Base-by-base conservation (phyloP, 2,113 vertebrate genomes). In the Eublepharis macularius region DNA sequence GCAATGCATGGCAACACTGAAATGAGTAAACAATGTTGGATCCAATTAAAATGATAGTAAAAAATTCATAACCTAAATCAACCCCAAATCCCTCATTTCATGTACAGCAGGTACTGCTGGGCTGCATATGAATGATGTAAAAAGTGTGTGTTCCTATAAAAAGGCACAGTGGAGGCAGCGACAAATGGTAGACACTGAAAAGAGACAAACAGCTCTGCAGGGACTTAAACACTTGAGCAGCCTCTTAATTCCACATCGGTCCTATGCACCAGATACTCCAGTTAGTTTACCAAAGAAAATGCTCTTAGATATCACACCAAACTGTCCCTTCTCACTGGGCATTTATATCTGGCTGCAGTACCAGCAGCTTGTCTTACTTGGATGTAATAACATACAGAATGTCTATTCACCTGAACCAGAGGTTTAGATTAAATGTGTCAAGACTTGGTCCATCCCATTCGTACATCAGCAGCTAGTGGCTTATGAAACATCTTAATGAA, bases 21-120 rank as follows among this genome's bases (percentile, higher is more conserved):
- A 72, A 80, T 72, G 14, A 73, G 66, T 85, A 85, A 85, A 85
- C 84, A 80, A 85, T 79, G 68, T 51, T 72, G 29, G 29, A 72
- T 63, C 76, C 39, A 79, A 85, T 63, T 78, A 80, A 86, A 80
- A 72, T 74, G 16, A 39, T 73, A 34, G 32, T 9, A 73, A 65
- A 86, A 65, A 21, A 32, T 39, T 49, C 51, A 60, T 80, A 65
- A 66, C 21, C 24, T 76, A 73, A 36, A 49, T 65, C 41, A 80
- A 80, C 14, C 5, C n/a, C n/a, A 80, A 65, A 19, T 78, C 43
- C 21, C 8, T 80, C 21, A 85, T 73, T 72, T 72, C 72, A 41
- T 72, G 21, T 60, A 17, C 13, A 26, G 14, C 4, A 60, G 29
- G 36, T 9, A 73, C 36, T 16, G 19, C n/a, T 47, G 70, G 8